These are phyloP conservation scores for Coronaproctus castanopsis DNA, from an alignment of 2,888 invertebrate genomes.

Conservation along the genomic window DNA sequence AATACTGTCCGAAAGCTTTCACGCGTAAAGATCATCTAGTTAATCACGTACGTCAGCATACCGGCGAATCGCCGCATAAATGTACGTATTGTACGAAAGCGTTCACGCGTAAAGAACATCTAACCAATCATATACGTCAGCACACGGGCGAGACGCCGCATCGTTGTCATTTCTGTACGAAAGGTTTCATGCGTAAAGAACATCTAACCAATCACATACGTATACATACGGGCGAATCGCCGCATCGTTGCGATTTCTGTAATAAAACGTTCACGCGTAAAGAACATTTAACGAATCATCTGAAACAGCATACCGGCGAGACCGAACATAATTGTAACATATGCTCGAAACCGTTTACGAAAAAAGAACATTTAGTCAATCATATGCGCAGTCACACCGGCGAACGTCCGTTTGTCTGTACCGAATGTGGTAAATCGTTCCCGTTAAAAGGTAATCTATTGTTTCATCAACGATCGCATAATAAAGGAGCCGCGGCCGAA, in stretches of 20 bases:
- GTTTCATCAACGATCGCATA: slow-evolving; percentile 64
- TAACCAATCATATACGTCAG: slow-evolving; percentile 69
- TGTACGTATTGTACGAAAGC: slow-evolving; percentile 49
- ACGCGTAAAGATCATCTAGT: slow-evolving; percentile 65
- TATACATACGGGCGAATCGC: slow-evolving; percentile 33
- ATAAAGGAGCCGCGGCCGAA: slow-evolving; percentile 29
- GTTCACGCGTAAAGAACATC: slow-evolving; percentile 71
- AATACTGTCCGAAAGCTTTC: slow-evolving; percentile 65
- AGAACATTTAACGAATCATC: slow-evolving; percentile 69
- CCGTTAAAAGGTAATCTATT: slow-evolving; percentile 62
- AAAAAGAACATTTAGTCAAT: slow-evolving; percentile 48
- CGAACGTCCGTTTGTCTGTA: slow-evolving; percentile 52
- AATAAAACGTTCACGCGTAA: slow-evolving; percentile 69
- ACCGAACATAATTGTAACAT: slow-evolving; percentile 47
- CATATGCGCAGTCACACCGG: slow-evolving; percentile 56
- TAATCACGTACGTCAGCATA: slow-evolving; percentile 49
- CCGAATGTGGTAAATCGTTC: slow-evolving; percentile 34
- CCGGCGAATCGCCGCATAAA: slow-evolving; percentile 57
- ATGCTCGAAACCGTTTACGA: slow-evolving; percentile 47
- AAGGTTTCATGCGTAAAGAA: slow-evolving; percentile 68
- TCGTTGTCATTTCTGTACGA: slow-evolving; percentile 64
- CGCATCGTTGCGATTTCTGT: slow-evolving; percentile 65
- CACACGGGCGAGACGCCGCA: slow-evolving; percentile 48
- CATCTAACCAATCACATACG: slow-evolving; percentile 67
- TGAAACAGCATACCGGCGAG: slow-evolving; percentile 45